phyloP scores from a whole-genome alignment of 1,140 invertebrate genomes.

The Aphaenogaster floridana region DNA sequence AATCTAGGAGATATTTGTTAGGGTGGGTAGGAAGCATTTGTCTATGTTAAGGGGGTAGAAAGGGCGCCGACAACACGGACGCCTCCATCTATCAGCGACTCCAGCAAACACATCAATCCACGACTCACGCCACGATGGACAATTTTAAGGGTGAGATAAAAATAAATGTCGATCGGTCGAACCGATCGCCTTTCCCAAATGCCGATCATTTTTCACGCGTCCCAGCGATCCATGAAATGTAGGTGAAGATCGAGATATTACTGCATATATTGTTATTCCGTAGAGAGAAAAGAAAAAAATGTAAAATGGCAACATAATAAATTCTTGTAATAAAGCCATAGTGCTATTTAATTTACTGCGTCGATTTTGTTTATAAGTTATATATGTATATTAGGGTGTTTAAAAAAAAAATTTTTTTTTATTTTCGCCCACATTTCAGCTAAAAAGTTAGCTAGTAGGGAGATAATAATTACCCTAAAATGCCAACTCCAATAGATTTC shows the following conservation, averaged over 20 bases:
- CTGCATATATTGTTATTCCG: not conserved
- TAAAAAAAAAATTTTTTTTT: too few species aligned
- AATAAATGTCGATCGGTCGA: conserved; percentile 73
- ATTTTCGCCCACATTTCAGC: too few species aligned
- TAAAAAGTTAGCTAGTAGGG: too few species aligned
- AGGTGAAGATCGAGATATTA: conserved; percentile 1
- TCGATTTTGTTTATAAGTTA: not conserved
- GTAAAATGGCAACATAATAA: not conserved
- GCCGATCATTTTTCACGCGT: conserved; percentile 48
- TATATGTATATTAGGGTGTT: not conserved
- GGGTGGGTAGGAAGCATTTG: conserved; percentile 82
- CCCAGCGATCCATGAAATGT: conserved; percentile 31
- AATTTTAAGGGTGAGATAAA: conserved; percentile 80
- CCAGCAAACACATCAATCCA: conserved; percentile 83
- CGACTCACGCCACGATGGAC: conserved; percentile 78
- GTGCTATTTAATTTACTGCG: not conserved
- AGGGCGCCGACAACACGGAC: conserved; percentile 81
- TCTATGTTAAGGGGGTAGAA: conserved; percentile 81
- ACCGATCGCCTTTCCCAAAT: conserved; percentile 22
- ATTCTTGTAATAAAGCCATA: not conserved
- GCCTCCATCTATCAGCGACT: conserved; percentile 84
- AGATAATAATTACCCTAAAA: too few species aligned
- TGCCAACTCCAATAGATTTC: too few species aligned
- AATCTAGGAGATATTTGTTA: conserved; percentile 84
- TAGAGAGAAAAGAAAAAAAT: conserved; percentile 6